Base-by-base conservation (phyloP, 2,113 vertebrate species). In the Plecotus auritus region DNA sequence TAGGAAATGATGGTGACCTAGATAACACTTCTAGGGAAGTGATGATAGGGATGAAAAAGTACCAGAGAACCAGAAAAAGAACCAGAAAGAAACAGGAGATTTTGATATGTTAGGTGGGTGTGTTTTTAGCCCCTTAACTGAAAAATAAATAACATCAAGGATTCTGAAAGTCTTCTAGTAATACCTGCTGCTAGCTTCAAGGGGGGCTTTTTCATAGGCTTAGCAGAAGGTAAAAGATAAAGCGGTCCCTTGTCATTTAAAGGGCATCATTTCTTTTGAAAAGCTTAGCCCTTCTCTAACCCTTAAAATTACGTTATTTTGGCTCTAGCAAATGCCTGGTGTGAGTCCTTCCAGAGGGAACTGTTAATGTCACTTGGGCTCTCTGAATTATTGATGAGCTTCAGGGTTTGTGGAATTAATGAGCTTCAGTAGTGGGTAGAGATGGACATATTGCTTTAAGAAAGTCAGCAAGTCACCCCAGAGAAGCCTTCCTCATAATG, bases 301-400 rank as follows among this genome's bases (percentile, higher is more conserved):
- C 81, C 89, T 97, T 97, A 97, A 96, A 97, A 96, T 96, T 88
- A 95, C 94, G 92, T 97, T 97, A 14, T 95, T 98, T 97, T 97
- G 91, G 95, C 97, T 98, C 95, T 94, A 92, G 93, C 95, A 96
- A 94, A 94, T 92, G 93, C 96, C 90, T 91, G 61, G 66, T 85
- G 49, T 96, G 97, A 97, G 95, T 94, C 96, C 95, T 98, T 98
- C 97, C 97, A 95, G 95, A 94, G 85, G 92, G 93, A 95, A 97
- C 97, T 96, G 88, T 97, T 97, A 94, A 80, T 96, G 97, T 97
- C 97, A 87, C 96, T 97, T 97, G 92, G 95, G 78, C 90, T 96
- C 82, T 97, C 98, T 98, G 97, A 98, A 98, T 98, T 98, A 98
- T 97, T 97, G 97, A 98, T 97, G 96, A 97, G 83, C 95, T 98